These are phyloP conservation scores for Melanerpes formicivorus DNA, from an alignment of 2,113 vertebrate species.

Conservation along the genomic window DNA sequence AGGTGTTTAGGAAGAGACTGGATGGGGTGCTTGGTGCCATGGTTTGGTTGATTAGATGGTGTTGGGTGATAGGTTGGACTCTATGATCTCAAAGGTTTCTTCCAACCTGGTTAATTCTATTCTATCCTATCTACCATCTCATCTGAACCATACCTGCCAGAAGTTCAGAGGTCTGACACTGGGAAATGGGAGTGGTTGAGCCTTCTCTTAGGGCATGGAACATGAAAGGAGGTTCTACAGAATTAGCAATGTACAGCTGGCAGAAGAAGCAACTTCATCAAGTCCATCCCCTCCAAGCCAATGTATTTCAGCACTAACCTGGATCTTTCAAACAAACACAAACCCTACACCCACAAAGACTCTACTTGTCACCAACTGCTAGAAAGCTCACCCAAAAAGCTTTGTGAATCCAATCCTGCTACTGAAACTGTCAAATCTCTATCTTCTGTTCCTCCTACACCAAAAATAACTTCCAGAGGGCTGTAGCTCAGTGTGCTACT, in stretches of 20 bases:
- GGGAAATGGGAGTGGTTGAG: background rate
- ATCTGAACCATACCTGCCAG: background rate
- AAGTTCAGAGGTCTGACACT: background rate
- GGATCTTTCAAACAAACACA: background rate
- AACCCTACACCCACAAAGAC: background rate
- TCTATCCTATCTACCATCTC: background rate
- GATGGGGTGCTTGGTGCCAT: too few relatives aligned
- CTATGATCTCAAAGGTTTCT: too few relatives aligned
- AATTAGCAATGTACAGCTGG: background rate
- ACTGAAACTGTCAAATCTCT: background rate
- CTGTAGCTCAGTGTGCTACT: background rate
- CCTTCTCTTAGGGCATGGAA: background rate
- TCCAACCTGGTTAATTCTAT: too few relatives aligned
- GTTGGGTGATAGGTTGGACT: too few relatives aligned
- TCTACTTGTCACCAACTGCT: background rate
- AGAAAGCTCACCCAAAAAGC: background rate
- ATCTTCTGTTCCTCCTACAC: background rate
- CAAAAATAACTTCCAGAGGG: background rate
- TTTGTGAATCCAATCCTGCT: background rate
- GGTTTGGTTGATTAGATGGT: too few relatives aligned
- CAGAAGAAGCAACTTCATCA: background rate
- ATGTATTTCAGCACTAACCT: background rate
- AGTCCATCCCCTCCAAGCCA: background rate
- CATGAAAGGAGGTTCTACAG: background rate
- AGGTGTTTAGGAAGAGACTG: too few relatives aligned